Evolutionary conservation across 2,113 vertebrate genomes (phyloP), one percentile per base, ranked within the genome.

Genomic region (Lophura nycthemera): DNA sequence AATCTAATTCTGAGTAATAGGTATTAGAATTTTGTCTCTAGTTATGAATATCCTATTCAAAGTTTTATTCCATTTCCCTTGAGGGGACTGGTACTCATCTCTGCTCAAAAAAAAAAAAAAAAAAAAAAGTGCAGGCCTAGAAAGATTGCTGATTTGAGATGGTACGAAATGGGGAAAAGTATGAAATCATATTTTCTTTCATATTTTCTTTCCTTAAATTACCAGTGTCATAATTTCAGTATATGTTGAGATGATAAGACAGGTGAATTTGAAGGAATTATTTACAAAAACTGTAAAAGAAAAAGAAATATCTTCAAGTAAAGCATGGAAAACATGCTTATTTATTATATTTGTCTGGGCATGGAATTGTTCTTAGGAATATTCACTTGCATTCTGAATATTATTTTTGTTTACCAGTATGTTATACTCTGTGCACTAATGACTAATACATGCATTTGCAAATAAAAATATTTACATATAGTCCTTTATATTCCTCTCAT

Each of bases 391-490:
- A 81, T 89, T 61, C 6, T 16, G 36, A 75, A 42, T 50, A 43
- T 57, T 72, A 6, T 73, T 45, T 56, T 21, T 72, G 20, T 79
- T 92, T 61, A 57, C 17, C 5, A 40, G 1, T 72, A 56, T 89
- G 24, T 29, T 81, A 50, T 42, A 65, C 3, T 48, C 1, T 38
- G 13, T 48, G 6, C 2, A 7, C 16, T 81, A 80, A 52, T 48
- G 25, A 63, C 11, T 74, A 73, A 74, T 3, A 10, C 6, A 36
- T 22, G 32, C 0, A 0, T 40, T 82, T 59, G 8, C 15, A 10
- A 93, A 79, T 67, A 82, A 71, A 89, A 91, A 19, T 43, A 40
- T 65, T 84, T 76, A 47, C 30, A 17, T 32, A 29, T 25, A 1
- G 30, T 82, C 60, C 16, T 79, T 74, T 71, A 43, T 69, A 59